Conservation (phyloP, 2,888 invertebrate species). For the Microplitis manilae region DNA sequence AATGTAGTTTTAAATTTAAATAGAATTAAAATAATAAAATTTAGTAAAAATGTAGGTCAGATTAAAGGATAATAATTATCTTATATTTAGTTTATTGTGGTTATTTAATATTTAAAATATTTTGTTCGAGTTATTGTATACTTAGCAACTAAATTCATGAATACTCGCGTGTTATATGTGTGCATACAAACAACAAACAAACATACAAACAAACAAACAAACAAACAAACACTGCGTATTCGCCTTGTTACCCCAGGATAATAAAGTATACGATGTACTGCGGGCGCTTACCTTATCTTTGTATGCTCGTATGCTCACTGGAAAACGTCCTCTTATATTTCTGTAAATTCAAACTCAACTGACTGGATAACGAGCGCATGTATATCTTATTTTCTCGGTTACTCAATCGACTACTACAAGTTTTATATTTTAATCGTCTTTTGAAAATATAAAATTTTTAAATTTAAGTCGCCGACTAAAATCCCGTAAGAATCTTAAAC, state of each 20-base stretch:
- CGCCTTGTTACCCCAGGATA: slow-evolving; percentile 42
- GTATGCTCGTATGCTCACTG: slow-evolving; percentile 31
- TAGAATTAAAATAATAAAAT: too few relatives aligned
- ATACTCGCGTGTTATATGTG: neutral
- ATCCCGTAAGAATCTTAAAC: neutral
- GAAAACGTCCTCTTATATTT: slow-evolving; percentile 22
- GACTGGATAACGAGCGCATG: slow-evolving; percentile 4
- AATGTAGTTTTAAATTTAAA: too few relatives aligned
- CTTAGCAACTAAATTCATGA: neutral
- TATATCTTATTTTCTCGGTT: slow-evolving; percentile 28
- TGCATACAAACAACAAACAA: neutral
- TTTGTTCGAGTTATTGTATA: too few relatives aligned
- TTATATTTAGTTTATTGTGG: too few relatives aligned
- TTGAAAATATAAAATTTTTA: too few relatives aligned
- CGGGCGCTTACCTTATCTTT: slow-evolving; percentile 38
- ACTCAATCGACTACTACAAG: neutral
- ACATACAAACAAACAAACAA: slow-evolving; percentile 5
- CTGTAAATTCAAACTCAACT: neutral
- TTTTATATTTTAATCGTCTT: too few relatives aligned
- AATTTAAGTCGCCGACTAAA: too few relatives aligned
- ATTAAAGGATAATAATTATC: too few relatives aligned
- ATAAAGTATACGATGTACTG: slow-evolving; percentile 42
- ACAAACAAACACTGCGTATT: slow-evolving; percentile 36
- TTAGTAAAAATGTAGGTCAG: too few relatives aligned
- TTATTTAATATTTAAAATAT: too few relatives aligned